phyloP scores from a whole-genome alignment of 2,888 invertebrate species.

The Polydesmus complanatus region DNA sequence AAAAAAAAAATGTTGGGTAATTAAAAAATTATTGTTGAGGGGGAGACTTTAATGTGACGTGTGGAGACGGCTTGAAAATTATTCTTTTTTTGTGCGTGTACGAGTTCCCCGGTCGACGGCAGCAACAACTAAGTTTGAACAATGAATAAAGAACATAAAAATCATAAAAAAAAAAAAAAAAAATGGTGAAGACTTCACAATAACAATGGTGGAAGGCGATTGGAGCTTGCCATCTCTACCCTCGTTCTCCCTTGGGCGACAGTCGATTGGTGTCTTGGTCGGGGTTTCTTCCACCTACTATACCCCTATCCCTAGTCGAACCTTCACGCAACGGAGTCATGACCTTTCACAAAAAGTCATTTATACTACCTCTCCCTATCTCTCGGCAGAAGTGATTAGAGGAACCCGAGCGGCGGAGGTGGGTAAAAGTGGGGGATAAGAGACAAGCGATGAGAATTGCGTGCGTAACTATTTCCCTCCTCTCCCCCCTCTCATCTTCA shows the following conservation, averaged over 20 bases:
- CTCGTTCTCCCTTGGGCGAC: not conserved
- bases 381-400: too few species aligned
- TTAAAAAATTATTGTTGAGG: too few species aligned
- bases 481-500: too few species aligned
- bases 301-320: too few species aligned
- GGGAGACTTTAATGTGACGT: too few species aligned
- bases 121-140: not conserved
- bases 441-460: not conserved
- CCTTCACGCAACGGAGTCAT: not conserved
- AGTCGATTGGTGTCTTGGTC: not conserved
- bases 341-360: not conserved
- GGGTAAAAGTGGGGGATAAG: too few species aligned
- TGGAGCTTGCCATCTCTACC: not conserved
- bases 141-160: not conserved
- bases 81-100: too few species aligned
- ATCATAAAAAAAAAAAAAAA: not conserved
- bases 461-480: too few species aligned
- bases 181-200: not conserved
- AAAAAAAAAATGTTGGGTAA: too few species aligned
- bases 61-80: not conserved
- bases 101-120: too few species aligned
- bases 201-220: not conserved
- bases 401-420: too few species aligned
- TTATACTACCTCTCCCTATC: not conserved
- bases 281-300: too few species aligned